These are phyloP conservation scores for Drosophila borealis DNA, from an alignment of 2,888 invertebrate species.

Conservation along the genomic window DNA sequence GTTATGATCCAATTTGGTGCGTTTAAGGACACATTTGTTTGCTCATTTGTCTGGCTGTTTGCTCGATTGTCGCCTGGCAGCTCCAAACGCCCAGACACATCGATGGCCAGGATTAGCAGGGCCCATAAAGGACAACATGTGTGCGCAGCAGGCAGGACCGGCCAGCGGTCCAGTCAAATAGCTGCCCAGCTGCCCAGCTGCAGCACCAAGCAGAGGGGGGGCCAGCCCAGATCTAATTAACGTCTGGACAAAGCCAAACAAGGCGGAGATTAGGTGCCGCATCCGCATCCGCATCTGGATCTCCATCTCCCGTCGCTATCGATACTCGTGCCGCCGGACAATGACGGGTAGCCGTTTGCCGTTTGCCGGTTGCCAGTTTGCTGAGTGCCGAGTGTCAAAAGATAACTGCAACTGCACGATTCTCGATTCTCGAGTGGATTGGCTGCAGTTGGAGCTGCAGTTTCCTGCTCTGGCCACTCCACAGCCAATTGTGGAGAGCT, in stretches of 20 bases:
- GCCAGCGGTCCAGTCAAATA: constrained; percentile 33
- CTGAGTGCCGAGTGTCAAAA: constrained; percentile 48
- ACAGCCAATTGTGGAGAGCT: constrained; percentile 11
- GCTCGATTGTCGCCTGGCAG: constrained; percentile 67
- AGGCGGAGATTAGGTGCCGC: constrained; percentile 9
- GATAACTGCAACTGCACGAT: constrained; percentile 46
- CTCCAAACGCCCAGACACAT: constrained; percentile 57
- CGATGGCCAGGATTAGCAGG: constrained; percentile 70
- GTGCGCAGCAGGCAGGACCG: constrained; percentile 65
- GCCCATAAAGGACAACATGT: constrained; percentile 68
- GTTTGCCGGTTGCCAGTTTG: constrained; percentile 13
- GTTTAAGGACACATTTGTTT: constrained; percentile 80
- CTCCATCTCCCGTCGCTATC: constrained; percentile 13
- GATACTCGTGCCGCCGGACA: constrained; percentile 67
- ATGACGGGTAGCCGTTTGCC: constrained; percentile 63
- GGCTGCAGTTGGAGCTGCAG: constrained; percentile 64
- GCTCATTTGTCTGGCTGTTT: constrained; percentile 77
- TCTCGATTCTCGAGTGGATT: constrained; percentile 46
- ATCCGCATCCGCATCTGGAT: background rate
- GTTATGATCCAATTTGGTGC: constrained; percentile 77
- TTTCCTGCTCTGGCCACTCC: constrained; percentile 56
- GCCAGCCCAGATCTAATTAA: constrained; percentile 59
- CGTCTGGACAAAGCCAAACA: constrained; percentile 42
- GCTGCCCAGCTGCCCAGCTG: constrained; percentile 45
- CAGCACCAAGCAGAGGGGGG: background rate